Conservation (phyloP, 2,113 vertebrate species). For the Calyptomena viridis region DNA sequence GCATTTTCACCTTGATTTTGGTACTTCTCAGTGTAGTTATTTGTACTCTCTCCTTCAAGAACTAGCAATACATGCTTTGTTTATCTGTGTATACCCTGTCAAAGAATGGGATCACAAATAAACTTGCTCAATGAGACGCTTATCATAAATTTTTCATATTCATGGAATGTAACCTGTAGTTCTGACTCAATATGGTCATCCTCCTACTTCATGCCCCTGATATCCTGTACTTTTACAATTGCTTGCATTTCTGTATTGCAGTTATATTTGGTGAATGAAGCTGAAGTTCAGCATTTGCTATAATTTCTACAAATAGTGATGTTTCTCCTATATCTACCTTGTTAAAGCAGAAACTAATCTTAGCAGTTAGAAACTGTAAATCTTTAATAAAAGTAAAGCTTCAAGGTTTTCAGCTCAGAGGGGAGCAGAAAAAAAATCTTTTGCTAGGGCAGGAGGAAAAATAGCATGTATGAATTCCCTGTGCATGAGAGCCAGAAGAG, state of each 20-base stretch:
- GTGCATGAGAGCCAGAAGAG: not conserved
- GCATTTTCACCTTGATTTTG: not conserved
- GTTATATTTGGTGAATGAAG: not conserved
- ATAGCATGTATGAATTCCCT: not conserved
- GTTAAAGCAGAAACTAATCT: not conserved
- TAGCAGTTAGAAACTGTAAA: not conserved
- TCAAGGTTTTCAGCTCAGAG: not conserved
- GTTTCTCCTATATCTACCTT: not conserved
- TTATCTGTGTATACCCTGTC: not conserved
- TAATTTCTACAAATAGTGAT: not conserved
- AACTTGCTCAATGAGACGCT: not conserved
- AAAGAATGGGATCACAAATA: not conserved
- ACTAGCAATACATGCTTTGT: not conserved
- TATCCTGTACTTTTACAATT: not conserved
- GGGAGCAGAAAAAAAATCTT: not conserved
- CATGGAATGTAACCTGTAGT: not conserved
- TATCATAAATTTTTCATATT: not conserved
- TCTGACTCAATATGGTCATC: not conserved
- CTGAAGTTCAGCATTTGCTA: not conserved
- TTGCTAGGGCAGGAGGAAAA: not conserved
- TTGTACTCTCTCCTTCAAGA: not conserved
- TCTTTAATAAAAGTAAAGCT: not conserved
- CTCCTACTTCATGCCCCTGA: not conserved
- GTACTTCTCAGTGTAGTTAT: not conserved
- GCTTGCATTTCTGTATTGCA: not conserved